Percentiles rank a stretch among this genome's conserved stretches.
Evolutionary conservation across 2,113 vertebrate species (phyloP).

Genomic region (Corythornis cristatus): DNA sequence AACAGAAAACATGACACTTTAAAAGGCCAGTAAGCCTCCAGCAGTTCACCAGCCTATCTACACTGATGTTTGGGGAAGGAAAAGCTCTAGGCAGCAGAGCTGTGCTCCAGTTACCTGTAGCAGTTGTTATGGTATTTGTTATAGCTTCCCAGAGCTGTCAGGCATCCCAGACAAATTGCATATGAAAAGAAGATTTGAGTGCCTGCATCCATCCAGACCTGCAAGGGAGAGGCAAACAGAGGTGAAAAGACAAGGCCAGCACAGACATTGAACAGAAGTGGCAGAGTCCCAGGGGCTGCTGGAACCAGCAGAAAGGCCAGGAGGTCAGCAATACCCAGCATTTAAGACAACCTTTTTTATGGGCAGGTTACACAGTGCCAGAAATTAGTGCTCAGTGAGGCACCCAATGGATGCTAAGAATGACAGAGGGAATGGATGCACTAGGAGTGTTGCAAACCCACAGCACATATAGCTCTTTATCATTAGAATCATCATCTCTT

Average conservation of each 20-base stretch:
- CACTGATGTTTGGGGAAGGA: neutral
- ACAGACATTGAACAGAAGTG: neutral
- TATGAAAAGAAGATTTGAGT: slow-evolving; percentile 95
- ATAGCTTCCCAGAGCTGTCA: slow-evolving; percentile 93
- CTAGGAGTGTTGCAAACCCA: neutral
- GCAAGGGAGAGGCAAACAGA: slow-evolving; percentile 38
- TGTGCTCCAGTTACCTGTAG: slow-evolving; percentile 82
- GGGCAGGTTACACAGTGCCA: neutral
- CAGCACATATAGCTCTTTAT: neutral
- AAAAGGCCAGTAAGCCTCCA: neutral
- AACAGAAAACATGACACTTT: neutral
- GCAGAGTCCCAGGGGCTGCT: neutral
- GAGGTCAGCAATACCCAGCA: neutral
- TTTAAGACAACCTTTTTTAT: neutral
- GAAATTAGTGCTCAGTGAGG: neutral
- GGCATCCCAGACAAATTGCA: slow-evolving; percentile 90
- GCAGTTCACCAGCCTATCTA: neutral
- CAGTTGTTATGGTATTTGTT: slow-evolving; percentile 96
- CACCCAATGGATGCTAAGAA: neutral
- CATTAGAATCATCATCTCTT: neutral
- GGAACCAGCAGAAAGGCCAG: neutral
- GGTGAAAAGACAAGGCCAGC: slow-evolving; percentile 13
- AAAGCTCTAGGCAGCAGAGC: slow-evolving; percentile 10
- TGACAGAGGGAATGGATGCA: neutral
- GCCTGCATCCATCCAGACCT: slow-evolving; percentile 97